Conservation (phyloP, 2,888 invertebrate genomes). For the Dasypogon diadema region DNA sequence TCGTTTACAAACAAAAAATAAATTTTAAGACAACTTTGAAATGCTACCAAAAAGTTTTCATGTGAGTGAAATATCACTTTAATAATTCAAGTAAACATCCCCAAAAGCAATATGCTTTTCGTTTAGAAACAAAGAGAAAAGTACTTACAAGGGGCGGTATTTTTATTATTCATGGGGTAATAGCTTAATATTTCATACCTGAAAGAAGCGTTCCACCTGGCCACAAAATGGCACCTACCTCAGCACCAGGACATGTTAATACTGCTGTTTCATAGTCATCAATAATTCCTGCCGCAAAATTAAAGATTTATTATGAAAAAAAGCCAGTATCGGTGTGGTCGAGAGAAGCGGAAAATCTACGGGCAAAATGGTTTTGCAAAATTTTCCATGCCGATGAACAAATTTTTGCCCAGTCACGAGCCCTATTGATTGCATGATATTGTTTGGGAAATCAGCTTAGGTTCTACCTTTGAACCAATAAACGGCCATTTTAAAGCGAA, state of each 20-base stretch:
- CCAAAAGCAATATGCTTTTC: background rate
- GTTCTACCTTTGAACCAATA: background rate
- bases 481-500: too few relatives aligned
- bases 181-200: constrained; percentile 36
- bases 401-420: constrained; percentile 14
- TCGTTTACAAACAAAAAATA: constrained; percentile 1
- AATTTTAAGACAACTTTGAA: constrained; percentile 11
- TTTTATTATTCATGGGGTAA: constrained; percentile 36
- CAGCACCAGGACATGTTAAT: constrained; percentile 29
- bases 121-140: constrained; percentile 6
- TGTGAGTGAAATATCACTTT: constrained; percentile 1
- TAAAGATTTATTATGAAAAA: constrained; percentile 53
- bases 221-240: constrained; percentile 28
- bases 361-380: constrained; percentile 11
- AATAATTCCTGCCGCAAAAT: constrained; percentile 52
- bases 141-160: background rate
- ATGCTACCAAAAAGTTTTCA: constrained; percentile 28
- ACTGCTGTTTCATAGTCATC: constrained; percentile 51
- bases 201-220: constrained; percentile 22
- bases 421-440: background rate
- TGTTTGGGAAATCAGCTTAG: too few relatives aligned
- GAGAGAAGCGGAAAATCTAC: background rate
- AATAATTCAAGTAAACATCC: constrained; percentile 29
- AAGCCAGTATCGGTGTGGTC: background rate
- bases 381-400: constrained; percentile 12